A percentile compares a stretch with the other conserved stretches of the same genome.
Conservation (phyloP, 2,113 vertebrate species). For the Oryzias woworae region DNA sequence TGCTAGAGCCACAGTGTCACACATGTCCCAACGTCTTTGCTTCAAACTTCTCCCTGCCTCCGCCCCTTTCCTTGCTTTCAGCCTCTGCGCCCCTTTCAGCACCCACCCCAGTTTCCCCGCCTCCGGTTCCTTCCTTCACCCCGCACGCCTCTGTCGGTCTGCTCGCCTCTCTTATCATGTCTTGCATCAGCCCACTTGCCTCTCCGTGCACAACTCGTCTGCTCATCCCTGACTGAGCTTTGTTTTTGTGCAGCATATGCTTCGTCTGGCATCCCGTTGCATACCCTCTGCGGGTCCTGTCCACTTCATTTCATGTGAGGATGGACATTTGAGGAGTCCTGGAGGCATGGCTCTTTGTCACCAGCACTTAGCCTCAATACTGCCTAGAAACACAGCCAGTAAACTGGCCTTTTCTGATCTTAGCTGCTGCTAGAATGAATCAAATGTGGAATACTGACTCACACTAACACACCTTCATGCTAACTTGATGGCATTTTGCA, state of each 20-base stretch:
- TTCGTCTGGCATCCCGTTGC: constrained; percentile 44
- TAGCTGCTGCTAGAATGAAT: neutral
- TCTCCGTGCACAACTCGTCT: constrained; percentile 21
- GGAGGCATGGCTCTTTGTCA: constrained; percentile 73
- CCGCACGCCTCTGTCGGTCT: constrained; percentile 26
- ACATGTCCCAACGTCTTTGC: constrained; percentile 72
- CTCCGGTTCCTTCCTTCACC: constrained; percentile 40
- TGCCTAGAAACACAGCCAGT: constrained; percentile 25
- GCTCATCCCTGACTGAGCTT: constrained; percentile 26
- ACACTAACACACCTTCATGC: neutral
- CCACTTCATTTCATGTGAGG: constrained; percentile 63
- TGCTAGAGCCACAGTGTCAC: constrained; percentile 69
- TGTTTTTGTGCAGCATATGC: constrained; percentile 58
- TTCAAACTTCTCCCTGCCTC: constrained; percentile 62
- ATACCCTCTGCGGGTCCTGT: constrained; percentile 55
- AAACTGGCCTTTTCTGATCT: constrained; percentile 9
- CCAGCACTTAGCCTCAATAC: constrained; percentile 66
- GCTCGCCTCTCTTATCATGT: constrained; percentile 26
- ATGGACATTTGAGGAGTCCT: constrained; percentile 69
- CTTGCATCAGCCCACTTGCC: constrained; percentile 33
- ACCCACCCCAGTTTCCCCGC: constrained; percentile 17
- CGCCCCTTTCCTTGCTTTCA: constrained; percentile 38
- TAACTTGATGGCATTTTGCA: neutral
- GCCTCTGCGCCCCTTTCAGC: constrained; percentile 48
- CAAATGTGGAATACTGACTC: neutral